Evolutionary conservation across 2,113 vertebrate species (phyloP).

Genomic region (Serinus canaria): DNA sequence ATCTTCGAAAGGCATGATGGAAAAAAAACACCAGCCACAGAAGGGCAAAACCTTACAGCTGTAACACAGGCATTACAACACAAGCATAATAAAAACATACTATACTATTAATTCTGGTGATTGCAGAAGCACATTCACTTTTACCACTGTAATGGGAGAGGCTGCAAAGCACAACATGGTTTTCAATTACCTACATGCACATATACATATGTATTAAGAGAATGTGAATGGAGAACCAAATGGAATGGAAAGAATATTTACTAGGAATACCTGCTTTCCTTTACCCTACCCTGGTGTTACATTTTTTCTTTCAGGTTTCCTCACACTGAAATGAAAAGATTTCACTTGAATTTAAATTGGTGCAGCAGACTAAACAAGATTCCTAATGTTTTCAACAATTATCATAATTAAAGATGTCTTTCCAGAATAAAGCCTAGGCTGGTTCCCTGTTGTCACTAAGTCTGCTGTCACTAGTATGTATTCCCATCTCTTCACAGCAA

Average conservation of each 20-base stretch:
- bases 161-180: not conserved
- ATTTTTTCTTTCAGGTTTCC: not conserved
- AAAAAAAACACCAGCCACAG: not conserved
- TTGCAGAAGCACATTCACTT: not conserved
- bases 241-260: not conserved
- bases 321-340: not conserved
- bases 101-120: not conserved
- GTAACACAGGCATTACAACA: not conserved
- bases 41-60: not conserved
- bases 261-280: not conserved
- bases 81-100: not conserved
- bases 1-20: not conserved
- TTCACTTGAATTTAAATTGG: conserved; percentile 6
- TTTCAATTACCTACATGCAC: not conserved
- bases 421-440: not conserved
- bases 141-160: not conserved
- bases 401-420: conserved; percentile 29
- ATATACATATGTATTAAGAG: not conserved
- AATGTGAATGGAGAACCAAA: not conserved
- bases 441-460: not conserved
- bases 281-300: not conserved
- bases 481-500: not conserved
- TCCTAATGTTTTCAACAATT: not conserved
- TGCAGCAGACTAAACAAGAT: not conserved
- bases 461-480: not conserved